phyloP scores from a whole-genome alignment of 1,140 invertebrate species.

The Ceratoteleas bidentatus region DNA sequence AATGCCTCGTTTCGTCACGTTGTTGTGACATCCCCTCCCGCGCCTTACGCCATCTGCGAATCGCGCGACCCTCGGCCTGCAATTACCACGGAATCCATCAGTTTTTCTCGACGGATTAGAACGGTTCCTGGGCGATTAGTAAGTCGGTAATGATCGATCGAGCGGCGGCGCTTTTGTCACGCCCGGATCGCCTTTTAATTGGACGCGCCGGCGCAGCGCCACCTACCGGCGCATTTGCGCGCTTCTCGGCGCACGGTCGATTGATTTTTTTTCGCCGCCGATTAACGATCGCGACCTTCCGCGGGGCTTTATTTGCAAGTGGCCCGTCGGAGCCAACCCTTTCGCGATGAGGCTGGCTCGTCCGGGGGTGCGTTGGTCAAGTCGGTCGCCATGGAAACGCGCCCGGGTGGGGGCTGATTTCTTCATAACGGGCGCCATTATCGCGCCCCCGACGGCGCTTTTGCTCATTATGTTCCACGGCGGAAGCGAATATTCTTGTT shows the following conservation, averaged over 20 bases:
- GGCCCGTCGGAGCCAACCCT: constrained; percentile 61
- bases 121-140: constrained; percentile 58
- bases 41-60: constrained; percentile 61
- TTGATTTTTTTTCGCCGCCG: too few relatives aligned
- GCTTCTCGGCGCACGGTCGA: too few relatives aligned
- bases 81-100: constrained; percentile 67
- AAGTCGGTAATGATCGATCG: constrained; percentile 68
- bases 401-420: constrained; percentile 77
- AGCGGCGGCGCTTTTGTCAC: constrained; percentile 45
- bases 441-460: constrained; percentile 74
- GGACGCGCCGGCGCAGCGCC: neutral
- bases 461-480: constrained; percentile 76
- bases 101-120: constrained; percentile 62
- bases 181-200: constrained; percentile 46
- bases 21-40: constrained; percentile 59
- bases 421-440: constrained; percentile 81
- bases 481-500: constrained; percentile 78
- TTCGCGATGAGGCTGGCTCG: constrained; percentile 71
- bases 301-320: constrained; percentile 13
- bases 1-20: constrained; percentile 39
- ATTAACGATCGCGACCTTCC: too few relatives aligned
- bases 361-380: constrained; percentile 73
- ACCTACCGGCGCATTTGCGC: too few relatives aligned
- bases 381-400: constrained; percentile 78
- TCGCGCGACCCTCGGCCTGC: constrained; percentile 47